Base-by-base conservation (phyloP, 2,888 invertebrate species). In the Erannis defoliaria region DNA sequence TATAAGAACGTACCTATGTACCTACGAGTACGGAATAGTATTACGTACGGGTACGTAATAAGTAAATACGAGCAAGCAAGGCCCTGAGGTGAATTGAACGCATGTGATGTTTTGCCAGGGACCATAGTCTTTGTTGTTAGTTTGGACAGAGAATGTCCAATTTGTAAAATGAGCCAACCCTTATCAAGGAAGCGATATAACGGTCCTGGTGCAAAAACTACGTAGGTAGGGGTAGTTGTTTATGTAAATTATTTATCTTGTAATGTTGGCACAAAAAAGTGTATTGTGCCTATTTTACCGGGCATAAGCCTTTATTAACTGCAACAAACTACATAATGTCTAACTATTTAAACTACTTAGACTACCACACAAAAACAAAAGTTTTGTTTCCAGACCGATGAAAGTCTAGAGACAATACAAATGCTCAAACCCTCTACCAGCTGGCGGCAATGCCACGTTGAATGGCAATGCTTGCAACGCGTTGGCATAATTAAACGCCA, bases 111-210 rank as follows among this genome's bases (percentile, higher is more conserved):
- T 45, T 16, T 45, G 16, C 43, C 1, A 26, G 48, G 18, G 48
- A 16, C 19, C 51, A 49, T 43, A 54, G 43, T 29, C 57, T 54
- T 55, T 60, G 54, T 54, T 48, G 54, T 60, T 54, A 48, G 42
- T 54, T 54, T 33, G 42, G 60, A 49, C 54, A 33, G 37, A 58
- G 40, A 42, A 48, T 54, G 60, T 49, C 42, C 42, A 60, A 60
- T 60, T 60, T 60, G 42, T 49, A 55, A 54, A 54, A 60, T 42
- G 40, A 54, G 54, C 48, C 21, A 26, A 60, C 60, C 60, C 60
- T 60, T 49, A 48, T 60, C 54, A 60, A 35, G 42, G 18, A 49
- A 49, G 60, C 60, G 37, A 58, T 49, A 53, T 48, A 48, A 33
- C 42, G 45, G 33, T 43, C 38, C 33, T 53, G 16, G 23, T 33